A percentile compares a stretch with the other conserved stretches of the same genome.
These are phyloP conservation scores for Garrulus glandarius DNA, from an alignment of 2,797 vertebrate species.

Conservation along the genomic window DNA sequence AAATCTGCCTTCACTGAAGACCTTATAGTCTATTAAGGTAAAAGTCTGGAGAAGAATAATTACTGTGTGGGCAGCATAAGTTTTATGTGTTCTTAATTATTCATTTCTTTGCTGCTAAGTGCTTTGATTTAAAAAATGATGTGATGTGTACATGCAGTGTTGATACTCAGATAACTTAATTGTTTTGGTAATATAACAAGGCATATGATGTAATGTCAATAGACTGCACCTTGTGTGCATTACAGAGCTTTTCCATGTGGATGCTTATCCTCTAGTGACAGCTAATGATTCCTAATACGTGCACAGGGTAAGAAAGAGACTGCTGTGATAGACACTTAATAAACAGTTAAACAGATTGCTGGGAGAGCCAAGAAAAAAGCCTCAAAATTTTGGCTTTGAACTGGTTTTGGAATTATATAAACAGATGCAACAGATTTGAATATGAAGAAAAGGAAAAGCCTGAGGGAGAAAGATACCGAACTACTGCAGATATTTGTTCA, in stretches of 20 bases:
- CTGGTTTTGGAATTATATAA: neutral
- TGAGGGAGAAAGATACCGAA: neutral
- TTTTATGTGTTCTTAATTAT: slow-evolving; percentile 58
- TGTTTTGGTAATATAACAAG: slow-evolving; percentile 61
- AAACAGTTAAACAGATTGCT: slow-evolving; percentile 42
- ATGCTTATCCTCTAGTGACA: slow-evolving; percentile 18
- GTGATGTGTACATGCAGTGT: slow-evolving; percentile 10
- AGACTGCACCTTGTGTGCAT: slow-evolving; percentile 38
- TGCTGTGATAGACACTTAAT: slow-evolving; percentile 36
- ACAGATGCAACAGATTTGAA: neutral
- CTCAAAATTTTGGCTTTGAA: neutral
- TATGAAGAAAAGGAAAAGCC: neutral
- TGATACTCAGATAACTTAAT: slow-evolving; percentile 54
- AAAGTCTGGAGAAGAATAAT: slow-evolving; percentile 21
- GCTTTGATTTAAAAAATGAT: slow-evolving; percentile 47
- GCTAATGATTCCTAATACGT: slow-evolving; percentile 34
- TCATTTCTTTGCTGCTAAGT: slow-evolving; percentile 49
- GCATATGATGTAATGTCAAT: slow-evolving; percentile 55
- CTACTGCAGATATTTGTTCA: neutral
- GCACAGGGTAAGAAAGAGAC: neutral
- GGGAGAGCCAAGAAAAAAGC: neutral
- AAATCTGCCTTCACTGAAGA: neutral
- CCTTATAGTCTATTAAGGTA: neutral
- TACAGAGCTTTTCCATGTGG: slow-evolving; percentile 24
- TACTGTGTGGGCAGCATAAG: slow-evolving; percentile 13